Percentiles rank a stretch among this genome's conserved stretches.
Evolutionary conservation across 2,797 vertebrate species (phyloP).

Genomic region (Paedocypris micromegethes): DNA sequence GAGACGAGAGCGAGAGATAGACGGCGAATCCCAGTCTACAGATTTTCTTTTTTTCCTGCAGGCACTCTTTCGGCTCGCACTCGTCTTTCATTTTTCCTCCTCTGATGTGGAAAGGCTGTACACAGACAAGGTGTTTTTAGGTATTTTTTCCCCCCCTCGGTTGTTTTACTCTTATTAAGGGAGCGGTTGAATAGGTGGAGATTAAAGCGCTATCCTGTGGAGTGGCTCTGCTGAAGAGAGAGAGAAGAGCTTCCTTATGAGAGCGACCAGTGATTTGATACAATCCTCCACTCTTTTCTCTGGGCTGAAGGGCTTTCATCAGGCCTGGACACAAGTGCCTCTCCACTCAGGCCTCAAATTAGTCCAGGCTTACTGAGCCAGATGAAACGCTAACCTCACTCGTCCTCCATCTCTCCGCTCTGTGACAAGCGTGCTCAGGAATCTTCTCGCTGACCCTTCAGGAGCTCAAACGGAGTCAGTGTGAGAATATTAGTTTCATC

Average conservation of each 20-base stretch:
- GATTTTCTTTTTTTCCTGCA: constrained; percentile 28
- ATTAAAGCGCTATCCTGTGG: constrained; percentile 50
- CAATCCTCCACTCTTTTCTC: constrained; percentile 62
- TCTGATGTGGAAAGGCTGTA: constrained; percentile 33
- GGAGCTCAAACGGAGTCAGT: constrained; percentile 19
- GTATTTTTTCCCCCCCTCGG: constrained; percentile 31
- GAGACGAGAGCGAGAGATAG: constrained; percentile 17
- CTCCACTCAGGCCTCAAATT: constrained; percentile 66
- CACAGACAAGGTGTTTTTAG: constrained; percentile 30
- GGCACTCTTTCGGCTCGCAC: constrained; percentile 11
- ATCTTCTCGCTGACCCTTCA: constrained; percentile 27
- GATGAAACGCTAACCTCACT: constrained; percentile 44
- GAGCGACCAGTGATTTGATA: constrained; percentile 46
- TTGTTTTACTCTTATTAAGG: constrained; percentile 51
- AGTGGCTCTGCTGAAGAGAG: constrained; percentile 37
- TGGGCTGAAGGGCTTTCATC: constrained; percentile 71
- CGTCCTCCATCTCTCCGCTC: constrained; percentile 27
- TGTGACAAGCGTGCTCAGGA: constrained; percentile 22
- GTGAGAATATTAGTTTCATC: constrained; percentile 26
- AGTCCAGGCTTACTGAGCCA: constrained; percentile 51
- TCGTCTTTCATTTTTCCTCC: constrained; percentile 19
- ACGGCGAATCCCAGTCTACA: constrained; percentile 33
- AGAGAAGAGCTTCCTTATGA: constrained; percentile 30
- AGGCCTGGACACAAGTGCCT: constrained; percentile 65
- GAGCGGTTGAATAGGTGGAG: constrained; percentile 49